A percentile compares a stretch with the other conserved stretches of the same genome.
phyloP scores from a whole-genome alignment of 2,797 vertebrate genomes.

The Vultur gryphus region DNA sequence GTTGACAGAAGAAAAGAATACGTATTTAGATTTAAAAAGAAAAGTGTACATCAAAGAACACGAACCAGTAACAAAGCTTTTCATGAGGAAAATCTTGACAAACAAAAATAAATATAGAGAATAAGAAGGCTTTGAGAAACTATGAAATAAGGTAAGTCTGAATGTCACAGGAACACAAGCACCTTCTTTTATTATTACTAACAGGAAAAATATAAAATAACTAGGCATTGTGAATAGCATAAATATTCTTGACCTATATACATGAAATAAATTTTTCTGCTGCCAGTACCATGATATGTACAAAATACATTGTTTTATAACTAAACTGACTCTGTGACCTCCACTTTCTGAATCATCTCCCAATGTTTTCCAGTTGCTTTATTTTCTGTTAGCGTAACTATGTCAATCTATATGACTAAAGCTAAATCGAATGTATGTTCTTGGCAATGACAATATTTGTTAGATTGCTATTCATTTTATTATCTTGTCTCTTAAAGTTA shows the following conservation, averaged over 20 bases:
- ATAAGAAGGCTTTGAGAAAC: background rate
- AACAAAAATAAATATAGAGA: background rate
- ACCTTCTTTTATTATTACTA: background rate
- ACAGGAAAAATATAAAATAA: background rate
- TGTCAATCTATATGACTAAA: background rate
- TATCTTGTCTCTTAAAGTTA: background rate
- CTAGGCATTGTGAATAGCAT: background rate
- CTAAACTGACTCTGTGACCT: background rate
- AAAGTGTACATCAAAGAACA: background rate
- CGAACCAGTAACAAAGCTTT: background rate
- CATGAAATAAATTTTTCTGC: background rate
- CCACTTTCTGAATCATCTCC: background rate
- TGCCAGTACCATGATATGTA: background rate
- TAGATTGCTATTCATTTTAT: background rate
- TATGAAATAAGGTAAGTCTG: background rate
- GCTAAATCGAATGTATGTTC: fast-evolving
- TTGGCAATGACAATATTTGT: background rate
- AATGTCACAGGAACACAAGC: background rate
- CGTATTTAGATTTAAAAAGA: background rate
- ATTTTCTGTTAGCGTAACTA: background rate
- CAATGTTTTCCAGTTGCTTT: background rate
- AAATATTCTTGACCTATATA: background rate
- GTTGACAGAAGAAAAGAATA: background rate
- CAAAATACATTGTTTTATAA: background rate
- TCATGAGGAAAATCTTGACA: background rate